Base-by-base conservation (phyloP, 2,888 invertebrate genomes). In the Stegophylla sp. region DNA sequence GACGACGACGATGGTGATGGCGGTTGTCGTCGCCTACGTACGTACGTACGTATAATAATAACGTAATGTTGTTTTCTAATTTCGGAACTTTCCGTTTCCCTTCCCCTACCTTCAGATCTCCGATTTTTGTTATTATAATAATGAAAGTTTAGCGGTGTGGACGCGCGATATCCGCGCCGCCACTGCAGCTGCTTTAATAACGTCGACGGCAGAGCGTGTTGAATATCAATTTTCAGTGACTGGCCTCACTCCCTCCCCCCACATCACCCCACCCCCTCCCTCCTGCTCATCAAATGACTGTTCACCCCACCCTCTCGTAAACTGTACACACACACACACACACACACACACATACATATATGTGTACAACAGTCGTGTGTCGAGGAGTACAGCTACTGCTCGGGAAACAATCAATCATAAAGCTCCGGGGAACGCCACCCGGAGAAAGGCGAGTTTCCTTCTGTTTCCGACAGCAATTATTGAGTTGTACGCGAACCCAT, bases 401-500 rank as follows among this genome's bases (percentile, higher is more conserved):
- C 77, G 48, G 59, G 69, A 79, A 79, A 79, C 77, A 79, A 79
- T 79, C 77, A 79, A 79, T 79, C 77, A 79, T 79, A 79, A 79
- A 79, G 77, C 77, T 79, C 77, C 69, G 67, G 77, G 77, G 69
- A 69, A 77, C 45, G 69, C 53, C 20, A n/a, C 61, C 61, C 48
- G 28, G 75, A 75, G 64, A 56, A 63, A 45, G 61, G 61, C 59
- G 51, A 69, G 69, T 79, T 79, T 79, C 69, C 77, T 79, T 79
- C 77, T 79, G 77, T 79, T 79, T 79, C 77, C 77, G 77, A 79
- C 77, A 79, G 77, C 77, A 48, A 79, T 79, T n/a, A n/a, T n/a
- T 34, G 69, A 69, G 61, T 69, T 61, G 69, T 77, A 69, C 5
- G 48, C 23, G 9, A 17, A 41, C 34, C 48, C 26, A 10, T 74